Conservation (phyloP, 1,140 invertebrate species). For the Calosoma granatense region DNA sequence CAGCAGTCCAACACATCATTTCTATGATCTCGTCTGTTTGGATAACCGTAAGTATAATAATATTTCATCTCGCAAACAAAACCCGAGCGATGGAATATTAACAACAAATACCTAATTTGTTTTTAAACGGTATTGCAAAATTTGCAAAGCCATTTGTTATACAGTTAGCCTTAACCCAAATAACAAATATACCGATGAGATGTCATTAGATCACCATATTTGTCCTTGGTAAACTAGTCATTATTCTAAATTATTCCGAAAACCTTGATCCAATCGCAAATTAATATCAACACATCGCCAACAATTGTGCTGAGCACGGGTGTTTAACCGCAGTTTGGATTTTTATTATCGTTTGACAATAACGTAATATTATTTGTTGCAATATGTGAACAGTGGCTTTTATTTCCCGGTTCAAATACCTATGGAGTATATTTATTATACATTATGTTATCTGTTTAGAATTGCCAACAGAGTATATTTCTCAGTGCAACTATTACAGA, state of each 20-base stretch:
- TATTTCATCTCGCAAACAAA: background rate
- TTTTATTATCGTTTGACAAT: too few relatives aligned
- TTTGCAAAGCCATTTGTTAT: background rate
- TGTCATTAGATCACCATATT: too few relatives aligned
- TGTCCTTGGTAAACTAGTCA: background rate
- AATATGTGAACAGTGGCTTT: too few relatives aligned
- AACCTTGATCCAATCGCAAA: background rate
- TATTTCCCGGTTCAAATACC: too few relatives aligned
- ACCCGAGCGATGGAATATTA: background rate
- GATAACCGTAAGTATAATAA: slow-evolving; percentile 66
- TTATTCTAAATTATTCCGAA: background rate
- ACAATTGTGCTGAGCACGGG: too few relatives aligned
- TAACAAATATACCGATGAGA: background rate
- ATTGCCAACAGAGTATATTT: too few relatives aligned
- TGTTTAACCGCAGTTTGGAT: too few relatives aligned
- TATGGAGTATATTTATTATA: too few relatives aligned
- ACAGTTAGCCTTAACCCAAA: background rate
- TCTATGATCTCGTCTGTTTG: slow-evolving; percentile 74
- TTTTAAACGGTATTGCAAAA: background rate
- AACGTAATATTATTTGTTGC: too few relatives aligned
- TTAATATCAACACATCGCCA: background rate
- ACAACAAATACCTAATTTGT: background rate
- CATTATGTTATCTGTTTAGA: too few relatives aligned
- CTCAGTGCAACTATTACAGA: too few relatives aligned
- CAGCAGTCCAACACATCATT: slow-evolving; percentile 69